phyloP scores from a whole-genome alignment of 2,113 vertebrate species.

The rabbit (Oryctolagus cuniculus) region DNA sequence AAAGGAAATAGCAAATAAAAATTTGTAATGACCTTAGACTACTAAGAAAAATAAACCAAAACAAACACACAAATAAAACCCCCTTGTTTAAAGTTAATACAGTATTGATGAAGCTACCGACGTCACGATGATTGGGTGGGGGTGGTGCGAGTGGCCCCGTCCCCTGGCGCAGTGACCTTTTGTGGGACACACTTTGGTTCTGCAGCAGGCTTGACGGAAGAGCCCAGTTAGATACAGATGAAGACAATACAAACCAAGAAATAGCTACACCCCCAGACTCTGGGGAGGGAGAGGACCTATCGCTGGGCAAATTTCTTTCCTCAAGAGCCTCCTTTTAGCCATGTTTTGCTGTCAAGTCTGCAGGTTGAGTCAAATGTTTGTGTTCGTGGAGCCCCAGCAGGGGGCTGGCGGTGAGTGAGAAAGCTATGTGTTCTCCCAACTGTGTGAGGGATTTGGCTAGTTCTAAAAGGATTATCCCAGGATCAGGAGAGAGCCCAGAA shows the following conservation, averaged over 20 bases:
- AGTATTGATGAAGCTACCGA: constrained; percentile 93
- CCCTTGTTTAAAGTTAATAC: constrained; percentile 91
- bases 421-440: background rate
- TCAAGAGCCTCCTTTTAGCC: constrained; percentile 50
- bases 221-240: constrained; percentile 77
- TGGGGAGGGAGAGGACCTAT: background rate
- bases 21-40: constrained; percentile 89
- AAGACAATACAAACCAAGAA: constrained; percentile 64
- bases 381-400: constrained; percentile 13
- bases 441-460: background rate
- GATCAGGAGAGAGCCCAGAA: background rate
- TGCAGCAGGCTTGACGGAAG: constrained; percentile 81
- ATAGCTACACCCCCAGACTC: constrained; percentile 47
- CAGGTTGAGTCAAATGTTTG: constrained; percentile 34
- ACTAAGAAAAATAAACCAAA: constrained; percentile 87
- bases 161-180: constrained; percentile 87
- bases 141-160: constrained; percentile 85
- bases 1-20: constrained; percentile 87
- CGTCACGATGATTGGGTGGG: constrained; percentile 89
- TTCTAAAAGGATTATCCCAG: background rate
- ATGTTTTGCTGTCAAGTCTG: background rate
- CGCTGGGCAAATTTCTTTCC: constrained; percentile 52
- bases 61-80: constrained; percentile 74
- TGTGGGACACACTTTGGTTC: constrained; percentile 89
- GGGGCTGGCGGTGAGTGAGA: background rate